These are phyloP conservation scores for Melanotaenia pygmaea DNA, from an alignment of 2,797 vertebrate genomes.

Conservation along the genomic window DNA sequence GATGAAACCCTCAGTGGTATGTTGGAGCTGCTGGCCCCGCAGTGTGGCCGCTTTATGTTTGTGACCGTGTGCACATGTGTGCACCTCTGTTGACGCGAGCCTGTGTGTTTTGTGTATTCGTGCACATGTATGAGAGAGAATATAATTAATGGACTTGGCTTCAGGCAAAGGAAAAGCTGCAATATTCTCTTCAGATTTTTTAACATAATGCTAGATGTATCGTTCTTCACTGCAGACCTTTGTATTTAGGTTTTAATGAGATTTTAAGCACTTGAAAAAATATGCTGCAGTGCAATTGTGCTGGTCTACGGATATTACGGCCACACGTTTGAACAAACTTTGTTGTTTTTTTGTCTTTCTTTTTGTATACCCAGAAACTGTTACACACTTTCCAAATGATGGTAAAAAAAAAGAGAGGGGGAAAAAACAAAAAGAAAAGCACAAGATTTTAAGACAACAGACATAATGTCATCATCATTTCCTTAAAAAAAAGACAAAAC, in stretches of 20 bases:
- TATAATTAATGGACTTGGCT: slow-evolving; percentile 25
- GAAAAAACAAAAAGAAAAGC: too few species aligned
- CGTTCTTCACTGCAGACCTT: slow-evolving; percentile 6
- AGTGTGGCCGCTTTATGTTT: slow-evolving; percentile 36
- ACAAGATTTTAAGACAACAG: too few species aligned
- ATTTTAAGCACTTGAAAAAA: slow-evolving; percentile 4
- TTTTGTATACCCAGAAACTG: background rate
- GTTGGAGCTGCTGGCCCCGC: slow-evolving; percentile 32
- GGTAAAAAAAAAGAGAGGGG: background rate
- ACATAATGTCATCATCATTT: too few species aligned
- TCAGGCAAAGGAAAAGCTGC: slow-evolving; percentile 12
- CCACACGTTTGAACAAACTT: background rate
- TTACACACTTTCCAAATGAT: background rate
- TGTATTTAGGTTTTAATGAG: slow-evolving; percentile 23
- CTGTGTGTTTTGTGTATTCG: slow-evolving; percentile 33
- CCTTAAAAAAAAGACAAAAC: too few species aligned
- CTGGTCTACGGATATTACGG: background rate
- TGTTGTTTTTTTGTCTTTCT: background rate
- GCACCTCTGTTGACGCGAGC: background rate
- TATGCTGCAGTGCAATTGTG: background rate
- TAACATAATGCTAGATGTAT: background rate
- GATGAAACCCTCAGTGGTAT: slow-evolving; percentile 52
- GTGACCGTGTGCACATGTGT: slow-evolving; percentile 31
- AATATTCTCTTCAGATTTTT: slow-evolving; percentile 13
- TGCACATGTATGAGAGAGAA: slow-evolving; percentile 12